phyloP scores from a whole-genome alignment of 2,888 invertebrate genomes.

The Yponomeuta cagnagella region DNA sequence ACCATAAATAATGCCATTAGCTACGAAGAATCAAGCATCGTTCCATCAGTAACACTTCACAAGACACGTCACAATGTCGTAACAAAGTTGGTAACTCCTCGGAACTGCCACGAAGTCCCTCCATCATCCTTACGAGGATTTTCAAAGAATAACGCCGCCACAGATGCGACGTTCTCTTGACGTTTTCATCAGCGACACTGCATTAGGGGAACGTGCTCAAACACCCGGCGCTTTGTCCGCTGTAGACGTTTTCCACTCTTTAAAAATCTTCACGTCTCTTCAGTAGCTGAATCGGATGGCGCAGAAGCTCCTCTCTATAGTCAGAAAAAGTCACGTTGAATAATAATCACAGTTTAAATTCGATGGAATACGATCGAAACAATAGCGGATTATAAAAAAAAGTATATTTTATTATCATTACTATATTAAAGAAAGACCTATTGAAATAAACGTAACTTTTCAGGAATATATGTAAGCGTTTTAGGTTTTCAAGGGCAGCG shows the following conservation, averaged over 20 bases:
- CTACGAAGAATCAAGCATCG: too few species aligned
- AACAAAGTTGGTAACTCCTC: not conserved
- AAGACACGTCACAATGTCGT: not conserved
- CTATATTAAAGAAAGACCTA: too few species aligned
- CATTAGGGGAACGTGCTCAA: conserved; percentile 35
- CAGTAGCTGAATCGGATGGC: conserved; percentile 21
- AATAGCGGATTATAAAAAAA: too few species aligned
- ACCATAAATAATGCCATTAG: too few species aligned
- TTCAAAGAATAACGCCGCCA: conserved; percentile 36
- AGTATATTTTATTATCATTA: too few species aligned
- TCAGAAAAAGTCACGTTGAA: too few species aligned
- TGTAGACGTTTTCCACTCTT: conserved; percentile 36
- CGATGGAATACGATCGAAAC: too few species aligned
- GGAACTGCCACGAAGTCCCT: not conserved
- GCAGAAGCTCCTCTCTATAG: not conserved
- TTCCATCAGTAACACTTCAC: not conserved
- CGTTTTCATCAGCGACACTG: conserved; percentile 29
- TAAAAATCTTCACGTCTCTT: conserved; percentile 38
- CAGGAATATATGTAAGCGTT: too few species aligned
- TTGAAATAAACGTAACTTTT: too few species aligned
- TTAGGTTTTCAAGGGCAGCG: too few species aligned
- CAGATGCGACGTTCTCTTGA: conserved; percentile 31
- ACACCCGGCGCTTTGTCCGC: conserved; percentile 45
- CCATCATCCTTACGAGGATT: conserved; percentile 25
- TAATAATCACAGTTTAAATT: too few species aligned